phyloP scores from a whole-genome alignment of 2,797 vertebrate genomes.

The Brachymystax lenok region DNA sequence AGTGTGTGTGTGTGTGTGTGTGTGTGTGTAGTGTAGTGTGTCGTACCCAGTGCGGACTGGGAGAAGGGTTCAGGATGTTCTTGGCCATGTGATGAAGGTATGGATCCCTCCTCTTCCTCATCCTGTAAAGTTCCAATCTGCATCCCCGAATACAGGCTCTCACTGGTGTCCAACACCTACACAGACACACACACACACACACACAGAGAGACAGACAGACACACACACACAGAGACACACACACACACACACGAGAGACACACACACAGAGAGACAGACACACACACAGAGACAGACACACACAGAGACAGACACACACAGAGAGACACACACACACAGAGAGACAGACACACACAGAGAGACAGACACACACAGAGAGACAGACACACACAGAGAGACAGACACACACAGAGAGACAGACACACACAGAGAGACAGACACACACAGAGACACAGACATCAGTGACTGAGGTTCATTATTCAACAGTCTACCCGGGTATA shows the following conservation, averaged over 20 bases:
- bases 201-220: constrained; percentile 7
- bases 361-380: constrained; percentile 6
- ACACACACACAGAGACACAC: background rate
- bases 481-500: too few relatives aligned
- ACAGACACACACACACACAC: background rate
- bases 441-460: too few relatives aligned
- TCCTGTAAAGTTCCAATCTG: constrained; percentile 90
- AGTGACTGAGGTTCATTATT: too few relatives aligned
- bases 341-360: background rate
- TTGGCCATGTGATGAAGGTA: constrained; percentile 66
- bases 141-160: constrained; percentile 91
- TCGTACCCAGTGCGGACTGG: constrained; percentile 82
- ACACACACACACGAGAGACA: constrained; percentile 33
- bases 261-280: constrained; percentile 31
- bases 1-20: too few relatives aligned
- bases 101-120: constrained; percentile 84
- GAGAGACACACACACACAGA: background rate
- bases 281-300: background rate
- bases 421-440: too few relatives aligned
- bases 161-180: constrained; percentile 90
- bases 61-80: constrained; percentile 79
- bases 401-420: too few relatives aligned
- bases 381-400: background rate
- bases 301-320: constrained; percentile 6
- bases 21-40: background rate